A percentile compares a stretch with the other conserved stretches of the same genome.
Conservation (phyloP, 2,113 vertebrate genomes). For the rat (Rattus norvegicus) region GRCr8 NC_086022.1:122252501-122253000, state of each 20-base stretch:
- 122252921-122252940: not conserved
- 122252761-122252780: not conserved
- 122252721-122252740: not conserved
- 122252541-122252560: not conserved
- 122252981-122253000: not conserved
- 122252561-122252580: not conserved
- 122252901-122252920: not conserved
- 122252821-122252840: not conserved
- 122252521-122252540: not conserved
- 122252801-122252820: not conserved
- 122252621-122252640: not conserved
- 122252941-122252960: not conserved
- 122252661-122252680: not conserved
- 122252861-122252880: not conserved
- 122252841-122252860: not conserved
- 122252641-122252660: not conserved
- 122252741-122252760: not conserved
- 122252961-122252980: not conserved
- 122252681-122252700: not conserved
- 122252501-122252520: not conserved
- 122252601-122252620: not conserved
- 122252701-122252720: not conserved
- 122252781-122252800: not conserved
- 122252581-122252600: not conserved
- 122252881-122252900: not conserved